Evolutionary conservation across 1,140 invertebrate genomes (phyloP), one percentile per base, ranked within the genome.

Genomic region (Kradibia gibbosae): DNA sequence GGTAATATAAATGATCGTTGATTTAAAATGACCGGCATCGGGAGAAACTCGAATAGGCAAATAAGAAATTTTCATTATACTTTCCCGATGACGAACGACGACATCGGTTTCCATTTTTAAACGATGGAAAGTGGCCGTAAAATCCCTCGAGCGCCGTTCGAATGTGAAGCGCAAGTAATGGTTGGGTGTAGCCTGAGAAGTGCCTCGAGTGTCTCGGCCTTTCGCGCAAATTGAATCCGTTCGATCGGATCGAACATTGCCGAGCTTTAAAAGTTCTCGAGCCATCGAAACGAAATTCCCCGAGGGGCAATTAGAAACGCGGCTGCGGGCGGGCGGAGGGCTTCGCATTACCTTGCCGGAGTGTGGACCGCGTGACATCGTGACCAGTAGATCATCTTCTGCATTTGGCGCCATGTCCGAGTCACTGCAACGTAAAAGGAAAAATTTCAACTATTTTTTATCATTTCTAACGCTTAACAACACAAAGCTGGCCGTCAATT

Each of bases 401-500:
- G 90, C 90, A 81, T 92, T 92, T 20, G 91, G 91, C 80, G 91
- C 89, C 90, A 91, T 92, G 83, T 91, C 90, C 82, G 88, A 90
- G 84, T 90, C 88, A 80, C 90, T 91, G 86, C 0, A 91, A 91
- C 50, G 85, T 62, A 84, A 80, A 84, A 85, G 53, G 15, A 36
- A 5, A 65, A 39, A 36, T 15, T 53, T 53, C 15, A 20, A 53
- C 15, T 53, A 3, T 53, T n/a, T n/a, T n/a, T n/a, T n/a, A n/a
- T n/a, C n/a, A n/a, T n/a, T n/a, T n/a, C n/a, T n/a, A n/a, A n/a
- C n/a, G n/a, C n/a, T n/a, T n/a, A n/a, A n/a, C n/a, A n/a, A n/a
- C n/a, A n/a, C n/a, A n/a, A n/a, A n/a, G n/a, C n/a, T n/a, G n/a
- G n/a, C n/a, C n/a, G n/a, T n/a, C 15, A 48, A 48, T 48, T 48